Evolutionary conservation across 1,140 invertebrate genomes (phyloP).

Genomic region (Nasonia giraulti): DNA sequence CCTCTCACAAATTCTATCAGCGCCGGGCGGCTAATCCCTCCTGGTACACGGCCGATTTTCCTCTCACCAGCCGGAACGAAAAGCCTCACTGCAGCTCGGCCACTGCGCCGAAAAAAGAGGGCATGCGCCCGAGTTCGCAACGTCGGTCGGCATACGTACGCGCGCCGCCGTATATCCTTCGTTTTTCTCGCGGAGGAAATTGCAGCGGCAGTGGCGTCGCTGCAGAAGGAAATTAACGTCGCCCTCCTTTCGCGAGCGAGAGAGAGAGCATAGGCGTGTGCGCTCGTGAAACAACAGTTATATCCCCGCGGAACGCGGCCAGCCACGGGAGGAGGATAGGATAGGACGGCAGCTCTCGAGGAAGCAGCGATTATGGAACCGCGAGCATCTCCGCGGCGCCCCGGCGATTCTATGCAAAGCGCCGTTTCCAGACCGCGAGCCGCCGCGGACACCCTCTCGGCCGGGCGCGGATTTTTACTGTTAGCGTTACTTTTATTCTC

Average conservation of each 20-base stretch:
- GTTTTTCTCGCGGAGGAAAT: slow-evolving; percentile 15
- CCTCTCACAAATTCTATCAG: background rate
- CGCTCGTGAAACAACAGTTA: slow-evolving; percentile 45
- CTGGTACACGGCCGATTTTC: background rate
- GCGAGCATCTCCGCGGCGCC: background rate
- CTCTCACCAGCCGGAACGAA: background rate
- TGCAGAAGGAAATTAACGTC: slow-evolving; percentile 45
- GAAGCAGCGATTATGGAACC: slow-evolving; percentile 34
- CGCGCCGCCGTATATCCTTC: background rate
- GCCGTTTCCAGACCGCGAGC: slow-evolving; percentile 34
- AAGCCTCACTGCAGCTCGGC: background rate
- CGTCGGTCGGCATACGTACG: background rate
- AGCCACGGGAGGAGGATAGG: background rate
- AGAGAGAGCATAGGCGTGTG: slow-evolving; percentile 34
- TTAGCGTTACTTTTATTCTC: background rate
- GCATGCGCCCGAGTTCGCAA: background rate
- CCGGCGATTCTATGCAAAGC: slow-evolving; percentile 47
- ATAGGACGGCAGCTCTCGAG: background rate
- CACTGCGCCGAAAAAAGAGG: slow-evolving; percentile 12
- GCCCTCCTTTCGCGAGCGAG: slow-evolving; percentile 43
- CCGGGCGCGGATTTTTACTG: background rate
- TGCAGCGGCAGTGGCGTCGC: slow-evolving; percentile 16
- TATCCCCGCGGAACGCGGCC: slow-evolving; percentile 35
- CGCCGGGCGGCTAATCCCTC: background rate
- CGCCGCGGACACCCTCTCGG: too few species aligned